A percentile compares a stretch with the other conserved stretches of the same genome.
These are phyloP conservation scores for Chrysocyon brachyurus DNA, from an alignment of 2,797 vertebrate genomes.

Conservation along the genomic window DNA sequence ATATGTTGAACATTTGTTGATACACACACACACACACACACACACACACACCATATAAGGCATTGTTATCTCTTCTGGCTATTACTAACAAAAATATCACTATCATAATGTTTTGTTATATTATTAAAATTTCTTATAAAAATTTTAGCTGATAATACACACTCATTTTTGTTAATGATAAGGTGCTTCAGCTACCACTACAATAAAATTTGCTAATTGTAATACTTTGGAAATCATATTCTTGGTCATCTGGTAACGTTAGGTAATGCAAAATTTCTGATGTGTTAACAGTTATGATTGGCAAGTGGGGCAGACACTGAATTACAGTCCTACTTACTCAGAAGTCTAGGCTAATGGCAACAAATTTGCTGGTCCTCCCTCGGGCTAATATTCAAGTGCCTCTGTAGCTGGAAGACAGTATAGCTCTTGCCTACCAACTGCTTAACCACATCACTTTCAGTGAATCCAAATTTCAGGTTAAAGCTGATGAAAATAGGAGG, in stretches of 20 bases:
- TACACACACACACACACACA: no score
- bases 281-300: not conserved
- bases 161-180: not conserved
- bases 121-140: not conserved
- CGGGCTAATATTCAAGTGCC: fast-evolving
- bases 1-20: not conserved
- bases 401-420: fast-evolving
- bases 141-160: not conserved
- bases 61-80: not conserved
- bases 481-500: not conserved
- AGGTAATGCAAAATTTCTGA: not conserved
- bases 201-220: not conserved
- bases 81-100: not conserved
- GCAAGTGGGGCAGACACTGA: not conserved
- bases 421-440: no score
- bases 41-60: not conserved
- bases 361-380: not conserved
- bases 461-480: not conserved
- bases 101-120: not conserved
- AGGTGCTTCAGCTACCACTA: not conserved
- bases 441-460: not conserved
- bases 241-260: not conserved
- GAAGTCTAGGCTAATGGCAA: not conserved
- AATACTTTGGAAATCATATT: not conserved
- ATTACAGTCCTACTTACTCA: not conserved